A percentile compares a stretch with the other conserved stretches of the same genome.
phyloP scores from a whole-genome alignment of 2,113 vertebrate species.

The Mastomys natalensis region DNA sequence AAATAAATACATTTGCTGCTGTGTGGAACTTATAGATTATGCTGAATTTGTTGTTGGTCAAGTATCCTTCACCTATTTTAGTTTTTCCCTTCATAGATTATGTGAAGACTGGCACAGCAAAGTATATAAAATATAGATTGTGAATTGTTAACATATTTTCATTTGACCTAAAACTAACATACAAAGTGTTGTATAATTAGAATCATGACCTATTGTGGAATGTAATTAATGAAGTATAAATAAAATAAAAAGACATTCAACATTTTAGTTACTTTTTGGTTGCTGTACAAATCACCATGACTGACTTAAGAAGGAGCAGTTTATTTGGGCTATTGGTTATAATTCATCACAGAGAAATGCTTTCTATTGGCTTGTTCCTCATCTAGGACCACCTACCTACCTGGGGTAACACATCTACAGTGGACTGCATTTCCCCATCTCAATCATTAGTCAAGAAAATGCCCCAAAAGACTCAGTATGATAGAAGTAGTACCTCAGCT shows the following conservation, averaged over 20 bases:
- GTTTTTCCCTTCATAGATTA: background rate
- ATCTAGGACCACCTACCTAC: background rate
- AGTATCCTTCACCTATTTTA: background rate
- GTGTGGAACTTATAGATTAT: background rate
- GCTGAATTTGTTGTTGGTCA: background rate
- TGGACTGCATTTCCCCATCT: background rate
- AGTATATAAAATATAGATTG: background rate
- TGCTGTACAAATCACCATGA: background rate
- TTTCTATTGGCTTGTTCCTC: background rate
- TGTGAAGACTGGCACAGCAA: background rate
- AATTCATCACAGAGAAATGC: background rate
- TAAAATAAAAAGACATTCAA: slow-evolving; percentile 32
- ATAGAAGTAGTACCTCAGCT: background rate
- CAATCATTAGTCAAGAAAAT: background rate
- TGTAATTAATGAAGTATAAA: background rate
- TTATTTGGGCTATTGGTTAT: background rate
- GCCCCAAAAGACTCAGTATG: background rate
- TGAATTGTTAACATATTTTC: background rate
- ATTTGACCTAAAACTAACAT: background rate
- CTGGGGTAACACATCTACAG: background rate
- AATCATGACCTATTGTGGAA: background rate
- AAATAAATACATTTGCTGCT: background rate
- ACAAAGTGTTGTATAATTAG: background rate
- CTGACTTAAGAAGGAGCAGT: background rate
- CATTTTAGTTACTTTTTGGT: background rate